These are phyloP conservation scores for Sipha maydis DNA, from an alignment of 2,888 invertebrate genomes.

Conservation along the genomic window DNA sequence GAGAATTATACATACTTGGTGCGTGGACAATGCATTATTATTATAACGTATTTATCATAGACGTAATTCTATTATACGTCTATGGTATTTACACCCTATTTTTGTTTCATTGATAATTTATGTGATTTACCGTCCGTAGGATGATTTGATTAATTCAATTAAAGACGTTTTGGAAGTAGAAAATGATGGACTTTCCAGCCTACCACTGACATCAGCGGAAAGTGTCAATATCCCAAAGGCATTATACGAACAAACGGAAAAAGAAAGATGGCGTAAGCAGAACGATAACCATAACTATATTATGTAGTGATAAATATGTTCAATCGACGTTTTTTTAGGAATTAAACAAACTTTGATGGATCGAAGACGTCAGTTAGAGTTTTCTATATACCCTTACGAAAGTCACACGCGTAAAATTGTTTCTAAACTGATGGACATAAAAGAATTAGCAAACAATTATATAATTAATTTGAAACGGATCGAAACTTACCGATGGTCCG, in stretches of 20 bases:
- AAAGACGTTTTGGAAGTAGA: constrained; percentile 40
- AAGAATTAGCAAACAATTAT: constrained; percentile 46
- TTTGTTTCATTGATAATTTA: neutral
- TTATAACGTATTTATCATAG: neutral
- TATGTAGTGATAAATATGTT: neutral
- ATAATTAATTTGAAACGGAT: constrained; percentile 9
- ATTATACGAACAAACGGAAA: constrained; percentile 44
- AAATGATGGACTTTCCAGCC: constrained; percentile 32
- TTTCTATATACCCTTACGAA: constrained; percentile 53
- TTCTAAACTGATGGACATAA: constrained; percentile 53
- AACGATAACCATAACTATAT: neutral
- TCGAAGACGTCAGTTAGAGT: constrained; percentile 51
- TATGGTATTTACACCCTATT: neutral
- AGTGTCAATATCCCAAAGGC: constrained; percentile 51
- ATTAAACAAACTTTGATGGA: constrained; percentile 55
- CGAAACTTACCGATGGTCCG: constrained; percentile 41
- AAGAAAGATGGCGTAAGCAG: constrained; percentile 56
- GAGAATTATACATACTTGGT: constrained; percentile 53
- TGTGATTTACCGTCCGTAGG: neutral
- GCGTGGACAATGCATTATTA: neutral
- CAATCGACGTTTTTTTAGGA: neutral
- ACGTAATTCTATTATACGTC: too few species aligned
- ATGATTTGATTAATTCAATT: constrained; percentile 24
- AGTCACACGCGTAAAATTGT: constrained; percentile 48
- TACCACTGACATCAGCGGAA: constrained; percentile 48